Base-by-base conservation (phyloP, 2,113 vertebrate genomes). In the Ramphastos sulfuratus region DNA sequence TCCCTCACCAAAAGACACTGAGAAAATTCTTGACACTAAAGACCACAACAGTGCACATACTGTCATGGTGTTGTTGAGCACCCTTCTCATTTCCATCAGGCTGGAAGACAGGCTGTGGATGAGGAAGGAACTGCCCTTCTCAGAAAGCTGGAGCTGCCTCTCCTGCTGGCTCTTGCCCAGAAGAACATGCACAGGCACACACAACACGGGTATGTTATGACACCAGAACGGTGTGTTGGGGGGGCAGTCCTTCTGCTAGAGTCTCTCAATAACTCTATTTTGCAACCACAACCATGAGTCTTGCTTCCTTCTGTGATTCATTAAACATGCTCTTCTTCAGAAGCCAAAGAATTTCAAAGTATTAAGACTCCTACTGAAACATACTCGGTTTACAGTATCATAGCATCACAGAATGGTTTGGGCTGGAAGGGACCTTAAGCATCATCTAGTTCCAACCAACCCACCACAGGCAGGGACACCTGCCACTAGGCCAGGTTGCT, bases 111-210 rank as follows among this genome's bases (percentile, higher is more conserved):
- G 84, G 73, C 65, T 4, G 1, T 2, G 8, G 67, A 12, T 1
- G 10, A 48, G 35, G 52, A 70, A 28, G 46, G 58, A 48, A 30
- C 70, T 1, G 33, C 8, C 33, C 72, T 27, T 59, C 76, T 65
- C 50, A 37, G 55, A 69, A 82, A 48, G 60, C 24, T 4, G 20
- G 42, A 18, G 1, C 58, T 59, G 82, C 85, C 78, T 81, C 84
- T 86, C 60, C 81, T 35, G 78, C 87, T 89, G 92, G 92, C 78
- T 59, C 35, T 25, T 63, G 52, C 74, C 74, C 91, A 95, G 89
- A 23, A n/a, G 65, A 72, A 42, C 89, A 4, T 58, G 66, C 50
- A 61, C 69, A 35, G 85, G n/a, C 92, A 72, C 56, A 84, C 37
- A 28, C 2, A 35, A 71, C 67, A 70, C 10, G 7, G 31, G 28